These are phyloP conservation scores for Bambusicola thoracicus DNA, from an alignment of 2,113 vertebrate genomes.

Conservation along the genomic window DNA sequence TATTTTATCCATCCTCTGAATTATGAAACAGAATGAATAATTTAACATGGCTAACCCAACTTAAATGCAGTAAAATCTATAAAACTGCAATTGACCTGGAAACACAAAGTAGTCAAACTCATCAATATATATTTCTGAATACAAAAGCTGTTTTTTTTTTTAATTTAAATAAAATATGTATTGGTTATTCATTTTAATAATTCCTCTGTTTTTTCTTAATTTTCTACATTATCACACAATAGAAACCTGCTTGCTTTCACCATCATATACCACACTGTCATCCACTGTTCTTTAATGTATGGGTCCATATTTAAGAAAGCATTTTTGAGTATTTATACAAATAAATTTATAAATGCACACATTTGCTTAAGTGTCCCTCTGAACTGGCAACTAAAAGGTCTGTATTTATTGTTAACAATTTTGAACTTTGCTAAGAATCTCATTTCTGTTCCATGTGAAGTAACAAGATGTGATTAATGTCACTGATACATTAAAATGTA, in stretches of 20 bases:
- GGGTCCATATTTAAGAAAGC: background rate
- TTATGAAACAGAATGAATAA: slow-evolving; percentile 36
- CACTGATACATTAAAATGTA: background rate
- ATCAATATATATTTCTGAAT: background rate
- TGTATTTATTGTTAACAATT: background rate
- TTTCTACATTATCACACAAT: background rate
- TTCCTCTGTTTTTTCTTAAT: background rate
- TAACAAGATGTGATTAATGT: background rate
- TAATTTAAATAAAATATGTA: background rate
- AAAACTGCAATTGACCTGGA: slow-evolving; percentile 6
- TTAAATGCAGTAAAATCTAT: background rate
- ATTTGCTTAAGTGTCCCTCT: background rate
- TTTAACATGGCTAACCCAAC: background rate
- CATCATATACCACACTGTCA: background rate
- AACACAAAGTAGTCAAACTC: background rate
- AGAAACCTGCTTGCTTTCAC: background rate
- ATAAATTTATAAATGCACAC: background rate
- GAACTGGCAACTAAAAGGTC: background rate
- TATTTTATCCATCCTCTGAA: slow-evolving; percentile 59
- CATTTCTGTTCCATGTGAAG: background rate
- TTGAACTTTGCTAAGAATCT: background rate
- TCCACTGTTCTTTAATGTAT: background rate
- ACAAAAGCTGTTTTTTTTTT: background rate
- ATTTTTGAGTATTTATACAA: background rate
- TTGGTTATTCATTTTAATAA: background rate